Base-by-base conservation (phyloP, 2,888 invertebrate genomes). In the Perithous albicinctus region DNA sequence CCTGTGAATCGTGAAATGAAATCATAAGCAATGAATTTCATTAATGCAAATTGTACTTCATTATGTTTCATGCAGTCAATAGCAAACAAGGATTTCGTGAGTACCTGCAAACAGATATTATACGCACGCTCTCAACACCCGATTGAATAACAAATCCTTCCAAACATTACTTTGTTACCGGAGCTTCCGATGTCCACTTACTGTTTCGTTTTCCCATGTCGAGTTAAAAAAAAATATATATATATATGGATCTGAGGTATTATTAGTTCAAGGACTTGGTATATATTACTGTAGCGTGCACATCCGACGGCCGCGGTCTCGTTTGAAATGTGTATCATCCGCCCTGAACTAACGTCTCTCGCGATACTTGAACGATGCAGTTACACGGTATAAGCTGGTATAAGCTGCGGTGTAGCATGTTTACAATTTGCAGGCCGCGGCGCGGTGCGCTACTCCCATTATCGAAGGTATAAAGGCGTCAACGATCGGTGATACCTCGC, bases 61-160 rank as follows among this genome's bases (percentile, higher is more conserved):
- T 64, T 75, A 38, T 86, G 72, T 87, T 84, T 20, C 83, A 86
- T 80, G 87, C 90, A 88, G 87, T 66, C 86, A 32, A 81, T 83
- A n/a, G 73, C 76, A 41, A 88, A 90, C 80, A 91, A 90, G 83
- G 88, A 90, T 77, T 86, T 66, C 85, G 91, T 91, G 80, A 91
- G 91, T 91, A 80, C 20, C 51, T 10, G 10, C 35, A 51, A 18
- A 73, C 38, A 8, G 20, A 46, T 69, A 63, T 73, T 54, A 43
- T 38, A 67, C 15, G 46, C 72, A 67, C 59, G 70, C 74, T 59
- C 69, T 20, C 26, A 46, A 73, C 48, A 4, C 66, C 23, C 38
- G 46, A 72, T 80, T 74, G 51, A 61, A 59, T 59, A 70, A 75
- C 43, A 26, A 66, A 72, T 54, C 51, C 66, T 72, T 72, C 43